These are phyloP conservation scores for Parnassius orleans DNA, from an alignment of 2,888 invertebrate species.

Conservation along the genomic window DNA sequence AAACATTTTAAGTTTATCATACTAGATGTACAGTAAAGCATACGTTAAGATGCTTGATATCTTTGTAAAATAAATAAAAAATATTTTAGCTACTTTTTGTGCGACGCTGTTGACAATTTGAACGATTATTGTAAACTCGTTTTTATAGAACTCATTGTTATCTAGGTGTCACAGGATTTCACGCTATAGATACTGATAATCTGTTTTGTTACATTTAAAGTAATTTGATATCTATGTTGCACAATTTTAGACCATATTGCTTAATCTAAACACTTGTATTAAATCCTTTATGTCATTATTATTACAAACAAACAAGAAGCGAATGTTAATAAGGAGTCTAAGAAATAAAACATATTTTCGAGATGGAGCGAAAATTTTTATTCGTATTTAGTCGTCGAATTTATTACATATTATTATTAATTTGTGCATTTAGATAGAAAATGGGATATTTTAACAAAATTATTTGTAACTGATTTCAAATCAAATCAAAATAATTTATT, in stretches of 20 bases:
- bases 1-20: constrained; percentile 57
- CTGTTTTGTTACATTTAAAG: constrained; percentile 41
- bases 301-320: neutral
- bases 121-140: constrained; percentile 34
- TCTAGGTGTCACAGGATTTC: constrained; percentile 36
- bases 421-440: constrained; percentile 12
- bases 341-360: constrained; percentile 33
- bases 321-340: constrained; percentile 18
- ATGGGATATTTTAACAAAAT: constrained; percentile 7
- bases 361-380: constrained; percentile 38
- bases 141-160: constrained; percentile 46
- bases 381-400: constrained; percentile 45
- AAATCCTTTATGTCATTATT: constrained; percentile 11
- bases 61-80: constrained; percentile 38
- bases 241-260: constrained; percentile 24
- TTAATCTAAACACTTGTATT: neutral
- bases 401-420: constrained; percentile 42
- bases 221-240: constrained; percentile 37
- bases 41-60: constrained; percentile 43
- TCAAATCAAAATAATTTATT: constrained; percentile 45
- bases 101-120: constrained; percentile 48
- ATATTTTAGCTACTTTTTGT: constrained; percentile 48
- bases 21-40: constrained; percentile 50
- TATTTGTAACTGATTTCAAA: constrained; percentile 15
- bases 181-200: constrained; percentile 37